Evolutionary conservation across 2,888 invertebrate genomes (phyloP), one percentile per base, ranked within the genome.

Genomic region (Teleogryllus oceanicus): DNA sequence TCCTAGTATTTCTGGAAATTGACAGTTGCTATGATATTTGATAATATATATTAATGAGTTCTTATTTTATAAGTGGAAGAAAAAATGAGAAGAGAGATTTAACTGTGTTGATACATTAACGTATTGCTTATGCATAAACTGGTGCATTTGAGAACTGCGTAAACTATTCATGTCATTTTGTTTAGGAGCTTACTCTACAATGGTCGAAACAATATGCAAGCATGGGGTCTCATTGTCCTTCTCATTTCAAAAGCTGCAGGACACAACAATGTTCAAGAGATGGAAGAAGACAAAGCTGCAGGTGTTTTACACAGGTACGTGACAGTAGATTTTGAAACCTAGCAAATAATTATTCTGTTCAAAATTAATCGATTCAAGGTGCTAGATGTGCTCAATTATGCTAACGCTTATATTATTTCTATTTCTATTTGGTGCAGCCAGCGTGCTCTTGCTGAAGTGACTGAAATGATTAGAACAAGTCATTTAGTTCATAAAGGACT

Each of bases 391-490:
- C 11, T 49, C 13, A 24, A 12, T 24, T 8, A 80, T 13, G 49
- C 49, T 18, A 12, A 21, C 21, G 21, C 21, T 21, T 21, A 21
- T 49, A 11, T 75, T 50, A 80, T 8, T 37, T 37, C 8, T 37
- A 37, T 37, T 37, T 37, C 37, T 37, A 8, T 37, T 37, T 37
- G 37, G 84, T 85, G 75, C 85, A 92, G 95, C 83, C 96, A 96
- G 87, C 90, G 96, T 81, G 94, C 94, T 2, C 87, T 98, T 78
- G 97, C 97, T 0, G 97, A 98, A 88, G 95, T 97, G n/a, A 96
- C 96, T 0, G 98, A 98, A 89, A 96, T 98, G 96, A 96, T 98
- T 83, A 91, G 97, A 77, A 97, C 97, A 0, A 95, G 97, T 24
- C 94, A 96, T 86, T 89, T 97, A 82, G 94, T 98, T 18, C 98